Evolutionary conservation across 2,888 invertebrate species (phyloP), one percentile per base, ranked within the genome.

Genomic region (Parthenolecanium corni): DNA sequence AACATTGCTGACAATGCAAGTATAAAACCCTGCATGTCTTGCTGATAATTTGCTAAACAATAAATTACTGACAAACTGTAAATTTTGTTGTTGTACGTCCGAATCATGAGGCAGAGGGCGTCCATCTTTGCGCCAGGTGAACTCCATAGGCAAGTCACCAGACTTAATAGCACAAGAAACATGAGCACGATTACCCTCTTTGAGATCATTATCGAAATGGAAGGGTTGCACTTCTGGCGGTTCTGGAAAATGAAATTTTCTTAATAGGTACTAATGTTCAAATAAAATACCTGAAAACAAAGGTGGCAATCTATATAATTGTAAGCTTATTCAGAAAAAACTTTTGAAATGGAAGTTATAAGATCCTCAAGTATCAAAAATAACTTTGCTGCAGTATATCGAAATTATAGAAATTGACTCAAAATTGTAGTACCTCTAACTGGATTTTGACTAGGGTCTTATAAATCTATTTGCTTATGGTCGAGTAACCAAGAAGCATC

Each of bases 181-280:
- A 73, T 89, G 85, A 40, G 87, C 86, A 64, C 90, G 76, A 71
- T 89, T 84, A 64, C 89, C 86, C 77, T 91, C 85, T 76, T 87
- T 86, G 31, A 89, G 78, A 73, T 85, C 87, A 49, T 83, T 81
- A 0, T 90, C 89, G 73, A 93, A 92, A 31, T 81, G 82, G 73
- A 93, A 91, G 9, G 89, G 85, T 72, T 89, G 89, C 71, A 90
- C 85, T 71, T 89, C 84, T 24, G 90, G 90, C 16, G 89, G 89
- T 77, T 82, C 83, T 82, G 72, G 72, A 67, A 78, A 68, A 56
- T 11, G 38, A 11, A 38, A 12, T 9, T 38, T 9, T 11, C 9
- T 38, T 12, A 12, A 11, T 12, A 38, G 9, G 14, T 38, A 38
- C 38, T 38, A 12, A n/a, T n/a, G n/a, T n/a, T n/a, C n/a, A n/a